A percentile compares a stretch with the other conserved stretches of the same genome.
These are phyloP conservation scores for Rallus limicola DNA, from an alignment of 2,113 vertebrate genomes.

Conservation along the genomic window DNA sequence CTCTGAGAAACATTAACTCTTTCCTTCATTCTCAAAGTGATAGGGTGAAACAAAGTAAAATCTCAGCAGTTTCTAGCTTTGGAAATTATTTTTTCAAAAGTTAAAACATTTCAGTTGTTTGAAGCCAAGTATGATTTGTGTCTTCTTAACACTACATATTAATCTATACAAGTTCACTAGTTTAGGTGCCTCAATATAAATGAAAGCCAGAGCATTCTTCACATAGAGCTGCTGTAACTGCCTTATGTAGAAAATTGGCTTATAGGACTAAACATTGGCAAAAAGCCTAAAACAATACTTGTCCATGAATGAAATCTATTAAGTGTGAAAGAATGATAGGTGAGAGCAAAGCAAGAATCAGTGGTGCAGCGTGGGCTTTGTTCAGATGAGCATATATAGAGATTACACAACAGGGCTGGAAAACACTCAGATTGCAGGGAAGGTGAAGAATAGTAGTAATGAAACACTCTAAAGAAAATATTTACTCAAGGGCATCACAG, in stretches of 20 bases:
- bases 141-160: background rate
- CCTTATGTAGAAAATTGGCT: background rate
- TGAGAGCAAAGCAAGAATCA: background rate
- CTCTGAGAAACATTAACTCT: background rate
- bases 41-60: background rate
- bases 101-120: background rate
- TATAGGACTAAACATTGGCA: slow-evolving; percentile 3
- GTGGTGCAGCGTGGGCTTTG: background rate
- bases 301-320: slow-evolving; percentile 31
- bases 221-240: background rate
- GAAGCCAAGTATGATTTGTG: background rate
- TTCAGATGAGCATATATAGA: slow-evolving; percentile 4
- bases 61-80: background rate
- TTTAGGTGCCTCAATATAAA: background rate
- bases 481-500: background rate
- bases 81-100: background rate
- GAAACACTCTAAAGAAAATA: slow-evolving; percentile 9
- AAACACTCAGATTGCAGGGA: background rate
- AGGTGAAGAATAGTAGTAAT: background rate
- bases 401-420: background rate
- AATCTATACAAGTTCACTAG: background rate
- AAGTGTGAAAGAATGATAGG: background rate
- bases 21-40: background rate
- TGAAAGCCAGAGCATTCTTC: background rate
- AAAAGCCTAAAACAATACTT: slow-evolving; percentile 44